Base-by-base conservation (phyloP, 2,113 vertebrate genomes). In the Microcebus tavaratra region DNA sequence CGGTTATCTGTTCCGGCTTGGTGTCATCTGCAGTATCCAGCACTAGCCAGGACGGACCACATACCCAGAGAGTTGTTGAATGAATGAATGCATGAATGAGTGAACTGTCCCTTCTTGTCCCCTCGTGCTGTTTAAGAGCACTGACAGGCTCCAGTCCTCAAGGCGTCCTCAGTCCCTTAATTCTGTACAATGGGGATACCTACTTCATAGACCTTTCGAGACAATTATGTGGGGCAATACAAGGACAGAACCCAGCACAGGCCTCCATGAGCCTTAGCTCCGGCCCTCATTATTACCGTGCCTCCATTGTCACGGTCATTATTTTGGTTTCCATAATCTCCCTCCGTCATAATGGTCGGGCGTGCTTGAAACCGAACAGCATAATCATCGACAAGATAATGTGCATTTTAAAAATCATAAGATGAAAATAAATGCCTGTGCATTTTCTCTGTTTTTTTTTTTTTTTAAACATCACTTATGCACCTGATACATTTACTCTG, bases 321-420 rank as follows among this genome's bases (percentile, higher is more conserved):
- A 48, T 34, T 78, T 7, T 42, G 42, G 39, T 76, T 67, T 90
- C 53, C 36, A 61, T 59, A 68, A 39, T 65, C 31, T 73, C 45
- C 27, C 3, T 79, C 6, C 61, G 3, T 82, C 15, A 10, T 73
- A 75, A 63, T 59, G 29, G 12, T 45, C 83, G 17, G n/a, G 9
- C 70, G 5, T 65, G 29, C 34, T 3, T 79, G 61, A 78, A 88
- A 90, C 42, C 25, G 34, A 27, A 75, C 6, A 79, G 20, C 45
- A 0, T 59, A 39, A 87, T 93, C 92, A 67, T 78, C 81, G 39
- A 42, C 11, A 92, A 67, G 59, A 79, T 48, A 11, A 94, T 70
- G 8, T 15, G 55, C 36, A 76, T 81, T 90, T 96, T 91, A 8
- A 42, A 42, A 96, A 93, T 61, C 82, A 25, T 50, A 72, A 91